Percentiles rank a stretch among this genome's conserved stretches.
These are phyloP conservation scores for Willisornis vidua DNA, from an alignment of 2,113 vertebrate species.

Conservation along the genomic window DNA sequence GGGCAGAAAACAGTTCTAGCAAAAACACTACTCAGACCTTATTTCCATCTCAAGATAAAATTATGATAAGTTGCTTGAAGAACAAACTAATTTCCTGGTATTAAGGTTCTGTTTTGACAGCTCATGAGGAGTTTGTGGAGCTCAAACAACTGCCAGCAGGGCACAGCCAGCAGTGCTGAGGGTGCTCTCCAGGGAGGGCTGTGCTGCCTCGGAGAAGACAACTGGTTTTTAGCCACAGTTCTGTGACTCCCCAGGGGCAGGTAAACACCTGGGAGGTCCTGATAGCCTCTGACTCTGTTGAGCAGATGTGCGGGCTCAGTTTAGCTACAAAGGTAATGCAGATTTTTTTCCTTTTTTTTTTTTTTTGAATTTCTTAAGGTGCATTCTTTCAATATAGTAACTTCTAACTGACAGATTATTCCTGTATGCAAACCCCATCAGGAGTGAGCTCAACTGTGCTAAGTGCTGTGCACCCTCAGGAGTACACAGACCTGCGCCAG, in stretches of 20 bases:
- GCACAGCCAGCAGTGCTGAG: fast-evolving
- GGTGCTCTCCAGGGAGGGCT: fast-evolving
- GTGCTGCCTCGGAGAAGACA: fast-evolving
- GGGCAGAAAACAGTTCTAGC: not conserved
- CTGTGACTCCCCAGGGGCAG: not conserved
- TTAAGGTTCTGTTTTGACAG: not conserved
- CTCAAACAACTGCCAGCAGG: not conserved
- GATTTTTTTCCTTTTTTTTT: not conserved
- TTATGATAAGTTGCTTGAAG: not conserved
- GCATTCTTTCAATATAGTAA: not conserved
- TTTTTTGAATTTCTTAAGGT: not conserved
- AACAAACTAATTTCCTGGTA: not conserved
- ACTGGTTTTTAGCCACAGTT: not conserved
- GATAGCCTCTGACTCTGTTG: not conserved
- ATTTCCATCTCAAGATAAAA: not conserved
- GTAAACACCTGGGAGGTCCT: not conserved
- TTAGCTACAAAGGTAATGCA: not conserved
- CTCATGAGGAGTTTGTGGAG: not conserved
- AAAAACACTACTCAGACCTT: not conserved
- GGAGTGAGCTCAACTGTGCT: not conserved
- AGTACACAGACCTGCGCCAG: not conserved
- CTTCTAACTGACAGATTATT: not conserved
- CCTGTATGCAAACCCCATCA: fast-evolving
- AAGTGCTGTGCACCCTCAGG: not conserved
- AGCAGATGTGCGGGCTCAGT: not conserved